These are phyloP conservation scores for Montipora capitata DNA, from an alignment of 92 coral and sea anemone genomes.

Conservation along the genomic window DNA sequence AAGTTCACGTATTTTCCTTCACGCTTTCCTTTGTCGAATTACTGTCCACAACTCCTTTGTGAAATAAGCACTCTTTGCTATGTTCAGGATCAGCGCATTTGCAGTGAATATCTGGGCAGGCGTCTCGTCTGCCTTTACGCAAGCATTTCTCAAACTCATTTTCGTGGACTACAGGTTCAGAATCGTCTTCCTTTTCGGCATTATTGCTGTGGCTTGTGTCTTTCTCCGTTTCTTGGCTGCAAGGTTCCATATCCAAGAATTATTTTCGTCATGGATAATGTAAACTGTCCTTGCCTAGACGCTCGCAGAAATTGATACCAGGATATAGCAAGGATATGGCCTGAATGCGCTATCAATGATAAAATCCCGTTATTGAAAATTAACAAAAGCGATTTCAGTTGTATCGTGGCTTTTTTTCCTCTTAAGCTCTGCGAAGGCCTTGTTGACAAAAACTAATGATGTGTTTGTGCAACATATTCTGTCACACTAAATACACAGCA, in stretches of 20 bases:
- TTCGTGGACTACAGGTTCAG: constrained; percentile 45
- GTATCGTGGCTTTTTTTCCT: background rate
- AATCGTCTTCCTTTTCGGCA: background rate
- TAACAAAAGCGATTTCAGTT: background rate
- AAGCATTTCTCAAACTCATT: constrained; percentile 60
- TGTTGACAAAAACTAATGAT: background rate
- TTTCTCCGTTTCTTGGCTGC: constrained; percentile 27
- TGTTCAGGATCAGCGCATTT: constrained; percentile 37
- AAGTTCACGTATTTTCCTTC: constrained; percentile 35
- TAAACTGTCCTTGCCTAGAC: constrained; percentile 3
- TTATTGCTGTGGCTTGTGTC: background rate
- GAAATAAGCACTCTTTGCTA: constrained; percentile 32
- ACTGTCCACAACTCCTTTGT: constrained; percentile 22
- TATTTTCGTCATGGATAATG: constrained; percentile 37
- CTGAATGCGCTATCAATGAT: background rate
- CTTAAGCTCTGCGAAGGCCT: background rate
- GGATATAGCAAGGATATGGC: background rate
- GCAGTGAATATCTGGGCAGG: constrained; percentile 69
- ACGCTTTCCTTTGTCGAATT: background rate
- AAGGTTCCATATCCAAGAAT: constrained; percentile 35
- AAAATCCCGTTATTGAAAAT: constrained; percentile 4
- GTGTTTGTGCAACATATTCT: background rate
- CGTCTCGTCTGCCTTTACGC: constrained; percentile 80
- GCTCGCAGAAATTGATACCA: constrained; percentile 12
- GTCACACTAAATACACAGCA: constrained; percentile 19